Evolutionary conservation across 2,888 invertebrate genomes (phyloP).

Genomic region (Diploptera punctata): DNA sequence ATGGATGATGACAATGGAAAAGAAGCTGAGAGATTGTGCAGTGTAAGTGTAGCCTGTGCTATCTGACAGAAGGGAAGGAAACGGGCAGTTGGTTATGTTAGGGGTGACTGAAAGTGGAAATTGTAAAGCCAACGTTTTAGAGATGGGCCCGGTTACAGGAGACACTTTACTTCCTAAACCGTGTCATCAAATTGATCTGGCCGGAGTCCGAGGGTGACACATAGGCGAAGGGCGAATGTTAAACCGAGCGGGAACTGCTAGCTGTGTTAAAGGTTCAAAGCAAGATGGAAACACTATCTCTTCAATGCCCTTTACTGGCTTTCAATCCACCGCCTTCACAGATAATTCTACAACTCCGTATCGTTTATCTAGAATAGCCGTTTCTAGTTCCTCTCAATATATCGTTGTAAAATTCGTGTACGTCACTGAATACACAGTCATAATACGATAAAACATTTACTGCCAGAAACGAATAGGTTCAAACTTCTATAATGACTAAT

Average conservation of each 20-base stretch:
- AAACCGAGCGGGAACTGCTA: neutral
- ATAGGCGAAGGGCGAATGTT: conserved; percentile 9
- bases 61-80: conserved; percentile 12
- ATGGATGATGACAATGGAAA: too few species aligned
- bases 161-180: conserved; percentile 22
- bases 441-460: too few species aligned
- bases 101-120: conserved; percentile 27
- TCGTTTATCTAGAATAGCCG: too few species aligned
- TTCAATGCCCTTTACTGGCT: too few species aligned
- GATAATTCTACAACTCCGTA: too few species aligned
- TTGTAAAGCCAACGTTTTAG: conserved; percentile 20
- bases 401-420: too few species aligned
- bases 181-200: conserved; percentile 28
- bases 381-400: too few species aligned
- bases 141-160: conserved; percentile 6
- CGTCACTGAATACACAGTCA: too few species aligned
- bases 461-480: too few species aligned
- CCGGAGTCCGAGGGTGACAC: conserved; percentile 4
- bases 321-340: too few species aligned
- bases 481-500: too few species aligned
- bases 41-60: neutral
- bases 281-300: too few species aligned
- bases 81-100: conserved; percentile 16
- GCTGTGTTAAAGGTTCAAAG: neutral
- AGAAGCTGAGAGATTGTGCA: conserved; percentile 4